These are phyloP conservation scores for Galeruca laticollis DNA, from an alignment of 2,888 invertebrate genomes.

Conservation along the genomic window DNA sequence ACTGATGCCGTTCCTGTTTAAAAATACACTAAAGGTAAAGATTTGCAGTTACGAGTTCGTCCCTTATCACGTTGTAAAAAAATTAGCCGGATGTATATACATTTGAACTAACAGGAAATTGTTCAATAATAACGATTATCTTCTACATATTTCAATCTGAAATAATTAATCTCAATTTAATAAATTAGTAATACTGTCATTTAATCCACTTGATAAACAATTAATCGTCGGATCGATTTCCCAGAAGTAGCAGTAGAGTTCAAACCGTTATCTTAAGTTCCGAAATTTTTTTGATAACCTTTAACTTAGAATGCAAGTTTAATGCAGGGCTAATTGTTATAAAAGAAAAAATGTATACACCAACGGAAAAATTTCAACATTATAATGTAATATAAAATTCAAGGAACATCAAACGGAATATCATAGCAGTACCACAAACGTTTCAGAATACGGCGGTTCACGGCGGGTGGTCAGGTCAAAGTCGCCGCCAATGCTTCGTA, in stretches of 20 bases:
- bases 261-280: conserved; percentile 5
- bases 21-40: conserved; percentile 15
- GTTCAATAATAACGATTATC: conserved; percentile 43
- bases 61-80: conserved; percentile 35
- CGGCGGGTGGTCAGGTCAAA: conserved; percentile 61
- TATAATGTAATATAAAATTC: background rate
- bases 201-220: conserved; percentile 29
- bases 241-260: conserved; percentile 5
- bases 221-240: conserved; percentile 3
- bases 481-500: conserved; percentile 62
- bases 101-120: conserved; percentile 51
- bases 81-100: conserved; percentile 49
- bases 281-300: conserved; percentile 18
- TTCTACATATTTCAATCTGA: conserved; percentile 28
- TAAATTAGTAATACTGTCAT: conserved; percentile 35
- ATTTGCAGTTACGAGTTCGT: conserved; percentile 13
- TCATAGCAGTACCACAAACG: conserved; percentile 15
- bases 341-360: too few relatives aligned
- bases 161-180: conserved; percentile 38
- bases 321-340: background rate
- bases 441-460: conserved; percentile 39
- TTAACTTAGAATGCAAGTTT: background rate
- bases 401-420: background rate
- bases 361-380: too few relatives aligned
- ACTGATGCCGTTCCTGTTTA: conserved; percentile 1